These are phyloP conservation scores for Triplophysa tibetana DNA, from an alignment of 2,113 vertebrate genomes.

Conservation along the genomic window DNA sequence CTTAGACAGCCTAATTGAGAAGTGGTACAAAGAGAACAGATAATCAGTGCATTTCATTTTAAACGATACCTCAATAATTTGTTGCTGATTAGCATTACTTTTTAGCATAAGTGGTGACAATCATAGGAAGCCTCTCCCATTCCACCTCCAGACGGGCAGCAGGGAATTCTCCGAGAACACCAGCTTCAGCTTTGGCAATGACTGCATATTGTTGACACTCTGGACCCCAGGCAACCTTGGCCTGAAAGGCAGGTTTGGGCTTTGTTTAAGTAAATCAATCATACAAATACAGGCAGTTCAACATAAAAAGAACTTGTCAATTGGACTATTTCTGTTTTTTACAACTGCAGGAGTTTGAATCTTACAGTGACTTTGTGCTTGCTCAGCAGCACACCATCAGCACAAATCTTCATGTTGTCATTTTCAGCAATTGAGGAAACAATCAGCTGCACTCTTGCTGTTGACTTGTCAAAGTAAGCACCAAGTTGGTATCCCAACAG, in stretches of 20 bases:
- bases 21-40: conserved; percentile 5
- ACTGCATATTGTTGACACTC: conserved; percentile 72
- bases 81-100: conserved; percentile 66
- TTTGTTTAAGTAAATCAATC: background rate
- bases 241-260: conserved; percentile 52
- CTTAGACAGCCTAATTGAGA: conserved; percentile 65
- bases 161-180: conserved; percentile 62
- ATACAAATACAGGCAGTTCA: no score
- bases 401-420: conserved; percentile 76
- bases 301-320: background rate
- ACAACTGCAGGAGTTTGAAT: background rate
- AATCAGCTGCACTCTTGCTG: conserved; percentile 71
- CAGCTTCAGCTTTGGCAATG: conserved; percentile 62
- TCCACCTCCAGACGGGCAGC: conserved; percentile 69
- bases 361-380: conserved; percentile 78
- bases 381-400: conserved; percentile 73
- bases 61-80: background rate
- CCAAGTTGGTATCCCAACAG: conserved; percentile 71
- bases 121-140: conserved; percentile 69
- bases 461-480: conserved; percentile 66
- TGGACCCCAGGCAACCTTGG: conserved; percentile 70
- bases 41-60: background rate
- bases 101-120: conserved; percentile 56
- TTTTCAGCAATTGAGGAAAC: conserved; percentile 70
- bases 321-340: background rate